phyloP scores from a whole-genome alignment of 2,797 vertebrate species.

The Eurystomus glaucurus region DNA sequence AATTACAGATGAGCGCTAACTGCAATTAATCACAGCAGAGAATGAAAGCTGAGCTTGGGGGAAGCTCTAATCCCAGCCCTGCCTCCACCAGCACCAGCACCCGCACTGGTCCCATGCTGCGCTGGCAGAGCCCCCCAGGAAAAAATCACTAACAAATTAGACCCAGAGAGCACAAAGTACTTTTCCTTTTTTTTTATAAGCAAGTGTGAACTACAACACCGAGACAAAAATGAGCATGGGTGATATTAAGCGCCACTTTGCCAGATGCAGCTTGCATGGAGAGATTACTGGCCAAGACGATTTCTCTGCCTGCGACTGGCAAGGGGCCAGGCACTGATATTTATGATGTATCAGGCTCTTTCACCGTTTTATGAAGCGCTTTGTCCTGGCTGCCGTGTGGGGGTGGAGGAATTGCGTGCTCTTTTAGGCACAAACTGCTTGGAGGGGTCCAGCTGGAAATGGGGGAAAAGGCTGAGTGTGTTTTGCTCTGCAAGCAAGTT shows the following conservation, averaged over 20 bases:
- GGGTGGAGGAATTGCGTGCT: neutral
- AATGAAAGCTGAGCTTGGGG: slow-evolving; percentile 46
- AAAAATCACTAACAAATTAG: neutral
- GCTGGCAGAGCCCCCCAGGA: neutral
- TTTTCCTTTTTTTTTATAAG: neutral
- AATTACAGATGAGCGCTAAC: slow-evolving; percentile 59
- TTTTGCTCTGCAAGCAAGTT: neutral
- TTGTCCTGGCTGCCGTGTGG: slow-evolving; percentile 32
- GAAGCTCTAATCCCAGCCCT: neutral
- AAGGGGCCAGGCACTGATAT: slow-evolving; percentile 29
- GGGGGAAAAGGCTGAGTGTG: neutral
- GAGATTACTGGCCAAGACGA: neutral
- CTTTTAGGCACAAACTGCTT: neutral
- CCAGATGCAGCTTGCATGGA: neutral
- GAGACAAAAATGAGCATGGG: neutral
- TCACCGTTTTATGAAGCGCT: neutral
- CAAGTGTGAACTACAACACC: neutral
- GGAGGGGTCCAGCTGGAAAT: slow-evolving; percentile 15
- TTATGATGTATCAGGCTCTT: slow-evolving; percentile 24
- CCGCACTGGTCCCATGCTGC: neutral
- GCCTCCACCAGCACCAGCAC: neutral
- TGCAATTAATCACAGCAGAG: slow-evolving; percentile 53
- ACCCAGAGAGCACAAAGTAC: neutral
- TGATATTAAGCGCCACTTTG: neutral
- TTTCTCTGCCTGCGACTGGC: slow-evolving; percentile 40